phyloP scores from a whole-genome alignment of 2,113 vertebrate genomes.

The Bubalus kerabau region DNA sequence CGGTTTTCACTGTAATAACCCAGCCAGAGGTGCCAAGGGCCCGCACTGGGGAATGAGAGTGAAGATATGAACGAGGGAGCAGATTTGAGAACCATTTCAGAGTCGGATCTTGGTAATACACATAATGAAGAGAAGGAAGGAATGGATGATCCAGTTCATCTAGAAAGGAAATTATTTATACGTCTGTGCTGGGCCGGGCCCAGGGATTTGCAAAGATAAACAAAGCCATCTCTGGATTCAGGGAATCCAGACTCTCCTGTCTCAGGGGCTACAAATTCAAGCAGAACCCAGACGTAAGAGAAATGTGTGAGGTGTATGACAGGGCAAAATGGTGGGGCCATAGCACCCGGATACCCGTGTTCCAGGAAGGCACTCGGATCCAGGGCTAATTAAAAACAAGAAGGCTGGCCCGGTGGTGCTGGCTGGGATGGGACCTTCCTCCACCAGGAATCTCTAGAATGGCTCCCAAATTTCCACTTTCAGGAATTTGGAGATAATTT shows the following conservation, averaged over 20 bases:
- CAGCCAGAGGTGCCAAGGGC: neutral
- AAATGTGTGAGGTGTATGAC: neutral
- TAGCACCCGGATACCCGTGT: accelerated
- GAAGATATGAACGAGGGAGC: neutral
- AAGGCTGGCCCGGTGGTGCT: neutral
- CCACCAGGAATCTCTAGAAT: neutral
- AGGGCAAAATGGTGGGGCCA: neutral
- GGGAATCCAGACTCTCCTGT: neutral
- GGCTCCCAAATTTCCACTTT: neutral
- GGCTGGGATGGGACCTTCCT: neutral
- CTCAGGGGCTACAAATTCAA: neutral
- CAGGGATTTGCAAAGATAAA: neutral
- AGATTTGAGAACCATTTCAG: neutral
- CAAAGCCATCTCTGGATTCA: neutral
- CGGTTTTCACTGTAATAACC: neutral
- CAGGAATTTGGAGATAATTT: neutral
- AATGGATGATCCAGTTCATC: neutral
- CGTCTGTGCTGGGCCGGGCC: neutral
- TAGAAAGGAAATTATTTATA: neutral
- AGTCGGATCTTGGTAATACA: neutral
- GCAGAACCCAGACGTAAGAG: neutral
- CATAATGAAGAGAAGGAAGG: neutral
- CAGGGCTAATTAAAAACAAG: neutral
- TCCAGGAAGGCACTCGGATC: neutral
- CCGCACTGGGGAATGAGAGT: neutral